A percentile compares a stretch with the other conserved stretches of the same genome.
These are phyloP conservation scores for Smittia aterrima DNA, from an alignment of 2,888 invertebrate species.

Conservation along the genomic window DNA sequence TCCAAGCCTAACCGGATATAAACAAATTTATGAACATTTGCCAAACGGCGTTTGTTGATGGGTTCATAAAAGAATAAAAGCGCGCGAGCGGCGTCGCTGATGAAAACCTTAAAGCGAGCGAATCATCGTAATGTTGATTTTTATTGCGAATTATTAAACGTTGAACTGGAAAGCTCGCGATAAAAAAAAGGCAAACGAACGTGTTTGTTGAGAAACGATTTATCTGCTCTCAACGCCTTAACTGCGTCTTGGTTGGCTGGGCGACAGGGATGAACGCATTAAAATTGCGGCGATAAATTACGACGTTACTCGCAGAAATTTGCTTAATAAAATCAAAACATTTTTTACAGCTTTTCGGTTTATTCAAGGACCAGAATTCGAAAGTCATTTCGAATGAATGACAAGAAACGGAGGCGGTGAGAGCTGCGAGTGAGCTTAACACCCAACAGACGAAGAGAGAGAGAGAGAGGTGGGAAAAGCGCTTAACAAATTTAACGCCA, in stretches of 20 bases:
- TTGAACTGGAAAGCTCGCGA: neutral
- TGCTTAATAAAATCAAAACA: slow-evolving; percentile 18
- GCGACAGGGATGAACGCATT: neutral
- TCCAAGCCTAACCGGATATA: neutral
- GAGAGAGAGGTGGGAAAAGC: neutral
- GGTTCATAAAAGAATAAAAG: neutral
- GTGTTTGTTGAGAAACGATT: neutral
- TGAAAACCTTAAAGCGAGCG: neutral
- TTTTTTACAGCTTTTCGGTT: neutral
- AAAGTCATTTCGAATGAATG: neutral
- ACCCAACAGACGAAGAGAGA: no score
- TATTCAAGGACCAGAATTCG: neutral
- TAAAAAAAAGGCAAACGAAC: neutral
- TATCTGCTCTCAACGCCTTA: no score
- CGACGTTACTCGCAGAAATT: neutral
- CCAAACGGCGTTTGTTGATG: neutral
- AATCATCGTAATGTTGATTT: slow-evolving; percentile 18
- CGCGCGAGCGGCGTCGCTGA: neutral
- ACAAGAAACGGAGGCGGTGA: neutral
- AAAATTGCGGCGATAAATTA: slow-evolving; percentile 18
- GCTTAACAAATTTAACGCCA: neutral
- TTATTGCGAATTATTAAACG: slow-evolving; percentile 17
- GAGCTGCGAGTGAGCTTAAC: neutral
- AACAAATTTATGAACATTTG: slow-evolving; percentile 1
- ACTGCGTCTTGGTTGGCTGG: neutral